Base-by-base conservation (phyloP, 2,113 vertebrate species). In the Dascyllus trimaculatus region DNA sequence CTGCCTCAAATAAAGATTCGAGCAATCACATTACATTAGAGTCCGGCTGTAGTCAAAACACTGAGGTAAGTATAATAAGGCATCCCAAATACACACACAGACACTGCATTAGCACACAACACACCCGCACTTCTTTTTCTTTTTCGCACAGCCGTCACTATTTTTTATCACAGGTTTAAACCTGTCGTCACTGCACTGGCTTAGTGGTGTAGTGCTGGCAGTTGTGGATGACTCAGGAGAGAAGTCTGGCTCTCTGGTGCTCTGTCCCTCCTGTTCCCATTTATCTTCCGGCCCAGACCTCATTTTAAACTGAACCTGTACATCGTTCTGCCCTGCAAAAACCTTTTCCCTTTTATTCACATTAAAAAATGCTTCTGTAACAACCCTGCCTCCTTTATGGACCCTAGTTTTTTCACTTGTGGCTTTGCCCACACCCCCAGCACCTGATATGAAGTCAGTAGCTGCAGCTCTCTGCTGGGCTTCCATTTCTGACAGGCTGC, bases 401-500 rank as follows among this genome's bases (percentile, higher is more conserved):
- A 62, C 48, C 48, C 46, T 54, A 35, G 52, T 59, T 79, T 62
- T 67, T 43, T 35, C 54, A 19, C 25, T 35, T 43, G 19, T 56
- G 40, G 48, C 60, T 80, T 32, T 63, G 56, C 54, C 81, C 89
- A 75, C 66, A n/a, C 61, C 90, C 92, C 64, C 76, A 83, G 92
- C 93, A 95, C 95, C 95, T 95, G 93, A 90, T 90, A 94, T 93
- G 89, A 84, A 70, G 91, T 93, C 84, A 13, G 89, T 76, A 90
- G 87, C 93, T 92, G 96, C 95, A 92, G 96, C 95, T 65, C 86
- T 93, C 93, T 96, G 96, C 93, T 96, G 94, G 83, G 95, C 95
- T 84, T 99, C 98, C 96, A 97, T 95, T 94, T 99, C 97, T 2
- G 98, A 99, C 71, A 99, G 93, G 93, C 98, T 99, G 95, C 94